phyloP scores from a whole-genome alignment of 1,140 invertebrate species.

The Cydia splendana region DNA sequence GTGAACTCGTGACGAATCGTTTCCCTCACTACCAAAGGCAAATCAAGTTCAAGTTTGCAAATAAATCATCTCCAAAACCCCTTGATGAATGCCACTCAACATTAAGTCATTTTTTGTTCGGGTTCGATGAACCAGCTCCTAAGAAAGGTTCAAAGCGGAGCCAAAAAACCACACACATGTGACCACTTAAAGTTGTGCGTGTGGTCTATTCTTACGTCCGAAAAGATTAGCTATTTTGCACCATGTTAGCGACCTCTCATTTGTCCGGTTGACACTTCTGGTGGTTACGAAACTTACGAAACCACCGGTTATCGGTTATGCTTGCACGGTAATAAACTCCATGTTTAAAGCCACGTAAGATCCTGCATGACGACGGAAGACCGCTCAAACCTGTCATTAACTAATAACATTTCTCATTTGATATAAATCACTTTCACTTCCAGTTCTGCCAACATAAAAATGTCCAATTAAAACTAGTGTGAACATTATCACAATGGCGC shows the following conservation, averaged over 20 bases:
- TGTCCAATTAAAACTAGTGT: conserved; percentile 22
- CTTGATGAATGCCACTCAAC: conserved; percentile 22
- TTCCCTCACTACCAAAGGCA: not conserved
- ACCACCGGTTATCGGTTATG: conserved; percentile 16
- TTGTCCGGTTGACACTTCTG: not conserved
- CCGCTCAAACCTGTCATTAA: conserved; percentile 6
- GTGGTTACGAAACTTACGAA: not conserved
- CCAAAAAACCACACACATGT: not conserved
- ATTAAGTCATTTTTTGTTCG: conserved; percentile 13
- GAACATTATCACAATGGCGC: conserved; percentile 9
- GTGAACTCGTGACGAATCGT: not conserved
- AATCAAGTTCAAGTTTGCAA: conserved; percentile 28
- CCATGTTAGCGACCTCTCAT: not conserved
- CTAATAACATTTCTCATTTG: conserved; percentile 13
- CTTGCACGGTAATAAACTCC: not conserved
- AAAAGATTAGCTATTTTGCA: not conserved
- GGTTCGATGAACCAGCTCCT: conserved; percentile 1
- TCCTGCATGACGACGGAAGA: not conserved
- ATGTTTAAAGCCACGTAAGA: not conserved
- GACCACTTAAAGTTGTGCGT: not conserved
- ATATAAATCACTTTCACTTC: conserved; percentile 40
- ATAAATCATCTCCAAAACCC: conserved; percentile 18
- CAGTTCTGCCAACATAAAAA: conserved; percentile 13
- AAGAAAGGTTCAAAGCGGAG: not conserved
- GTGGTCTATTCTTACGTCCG: not conserved